Percentiles rank a stretch among this genome's conserved stretches.
These are phyloP conservation scores for Lepus townsendii DNA, from an alignment of 2,797 vertebrate species.

Conservation along the genomic window DNA sequence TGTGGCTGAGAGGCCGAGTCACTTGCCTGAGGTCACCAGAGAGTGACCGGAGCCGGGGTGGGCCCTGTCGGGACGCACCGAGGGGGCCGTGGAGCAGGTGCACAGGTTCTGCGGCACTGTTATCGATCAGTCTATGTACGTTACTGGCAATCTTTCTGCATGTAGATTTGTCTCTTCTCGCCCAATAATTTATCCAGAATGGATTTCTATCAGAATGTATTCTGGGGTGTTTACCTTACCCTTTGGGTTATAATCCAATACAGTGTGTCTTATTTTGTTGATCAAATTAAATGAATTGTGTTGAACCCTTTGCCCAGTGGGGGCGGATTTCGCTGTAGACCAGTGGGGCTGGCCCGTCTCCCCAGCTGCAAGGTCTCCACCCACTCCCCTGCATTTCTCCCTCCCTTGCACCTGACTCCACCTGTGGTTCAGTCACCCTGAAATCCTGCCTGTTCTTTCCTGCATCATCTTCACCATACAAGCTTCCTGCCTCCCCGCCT, in stretches of 20 bases:
- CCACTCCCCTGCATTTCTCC: neutral
- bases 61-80: neutral
- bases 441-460: neutral
- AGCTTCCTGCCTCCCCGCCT: too few species aligned
- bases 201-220: neutral
- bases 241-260: neutral
- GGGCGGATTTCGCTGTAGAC: too few species aligned
- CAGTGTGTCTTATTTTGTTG: neutral
- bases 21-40: neutral
- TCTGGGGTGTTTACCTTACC: neutral
- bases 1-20: neutral
- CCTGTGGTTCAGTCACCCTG: neutral
- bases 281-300: neutral
- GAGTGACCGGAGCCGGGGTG: neutral
- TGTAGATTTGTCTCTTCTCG: neutral
- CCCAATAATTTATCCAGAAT: neutral
- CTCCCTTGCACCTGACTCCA: neutral
- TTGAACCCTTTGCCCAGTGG: neutral
- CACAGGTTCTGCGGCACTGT: neutral
- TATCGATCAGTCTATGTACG: accelerated
- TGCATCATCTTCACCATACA: neutral
- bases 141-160: neutral
- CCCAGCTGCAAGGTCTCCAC: neutral
- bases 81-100: neutral
- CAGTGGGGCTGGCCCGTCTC: neutral